Base-by-base conservation (phyloP, 1,140 invertebrate species). In the Drosophila guanche region DNA sequence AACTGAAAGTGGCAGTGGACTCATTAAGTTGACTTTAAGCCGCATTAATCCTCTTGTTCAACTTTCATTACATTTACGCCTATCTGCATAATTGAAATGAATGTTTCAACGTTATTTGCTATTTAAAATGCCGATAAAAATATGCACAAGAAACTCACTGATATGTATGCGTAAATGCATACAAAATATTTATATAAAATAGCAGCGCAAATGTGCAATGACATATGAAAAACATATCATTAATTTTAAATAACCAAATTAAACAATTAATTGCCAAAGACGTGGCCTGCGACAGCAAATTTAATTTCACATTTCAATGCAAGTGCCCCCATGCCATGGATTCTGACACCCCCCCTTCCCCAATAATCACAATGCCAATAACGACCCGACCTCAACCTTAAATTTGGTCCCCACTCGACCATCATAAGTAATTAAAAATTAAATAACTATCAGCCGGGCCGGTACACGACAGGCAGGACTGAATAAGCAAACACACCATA, bases 181-280 rank as follows among this genome's bases (percentile, higher is more conserved):
- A 60, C 16, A 20, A 20, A 20, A 20, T 68, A 37, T 68, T 57
- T 69, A 50, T 69, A 69, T 69, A 33, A 43, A 23, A 78, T 66
- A 53, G 47, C 37, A 42, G 50, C 50, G 12, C 56, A 73, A 85
- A 83, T 88, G 83, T 63, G 66, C 78, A 86, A 58, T 88, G 83
- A 86, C 83, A 86, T 79, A 88, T 83, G 75, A 86, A 86, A 88
- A 86, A 86, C 83, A 86, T 73, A 88, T 86, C 74, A 86, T 86
- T 86, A 88, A 86, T 88, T 88, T 88, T 66, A 88, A 86, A 88
- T 86, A 88, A 86, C 78, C 55, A 88, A 86, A 86, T 86, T 86
- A 86, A 88, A 83, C 84, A 88, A 86, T 86, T 86, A 86, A 86
- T 81, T 77, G 80, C 81, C 67, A 84, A 84, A 79, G 80, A 84